Percentiles rank a stretch among this genome's conserved stretches.
These are phyloP conservation scores for Strix uralensis DNA, from an alignment of 2,113 vertebrate genomes.

Conservation along the genomic window DNA sequence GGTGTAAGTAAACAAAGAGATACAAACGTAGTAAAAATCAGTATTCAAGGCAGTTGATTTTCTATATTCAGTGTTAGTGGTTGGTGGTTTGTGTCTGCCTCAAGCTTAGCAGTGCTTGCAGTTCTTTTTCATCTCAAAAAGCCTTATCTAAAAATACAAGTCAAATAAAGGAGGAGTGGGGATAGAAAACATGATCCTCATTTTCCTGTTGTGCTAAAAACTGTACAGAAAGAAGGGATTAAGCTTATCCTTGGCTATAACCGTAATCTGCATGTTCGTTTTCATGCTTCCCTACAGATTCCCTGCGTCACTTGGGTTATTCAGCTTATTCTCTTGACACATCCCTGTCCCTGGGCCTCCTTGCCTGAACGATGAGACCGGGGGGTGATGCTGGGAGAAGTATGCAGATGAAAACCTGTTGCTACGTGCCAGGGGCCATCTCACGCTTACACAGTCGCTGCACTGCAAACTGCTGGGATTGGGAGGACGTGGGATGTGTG, in stretches of 20 bases:
- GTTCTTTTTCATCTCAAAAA: neutral
- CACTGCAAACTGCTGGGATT: neutral
- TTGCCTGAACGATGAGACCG: neutral
- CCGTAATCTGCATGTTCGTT: neutral
- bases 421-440: neutral
- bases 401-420: neutral
- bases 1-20: neutral
- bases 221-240: conserved; percentile 10
- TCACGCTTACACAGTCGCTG: rapidly evolving
- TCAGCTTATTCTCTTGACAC: neutral
- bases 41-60: neutral
- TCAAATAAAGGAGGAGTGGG: neutral
- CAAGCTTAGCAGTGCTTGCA: neutral
- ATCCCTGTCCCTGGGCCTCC: neutral
- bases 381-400: neutral
- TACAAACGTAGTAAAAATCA: neutral
- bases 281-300: neutral
- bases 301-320: neutral
- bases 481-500: rapidly evolving
- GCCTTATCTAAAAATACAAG: neutral
- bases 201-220: neutral
- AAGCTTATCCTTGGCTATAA: neutral
- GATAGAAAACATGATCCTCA: neutral
- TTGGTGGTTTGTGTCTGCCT: neutral
- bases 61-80: neutral